A percentile compares a stretch with the other conserved stretches of the same genome.
Conservation (phyloP, 2,113 vertebrate species). For the Macquaria ambigua region DNA sequence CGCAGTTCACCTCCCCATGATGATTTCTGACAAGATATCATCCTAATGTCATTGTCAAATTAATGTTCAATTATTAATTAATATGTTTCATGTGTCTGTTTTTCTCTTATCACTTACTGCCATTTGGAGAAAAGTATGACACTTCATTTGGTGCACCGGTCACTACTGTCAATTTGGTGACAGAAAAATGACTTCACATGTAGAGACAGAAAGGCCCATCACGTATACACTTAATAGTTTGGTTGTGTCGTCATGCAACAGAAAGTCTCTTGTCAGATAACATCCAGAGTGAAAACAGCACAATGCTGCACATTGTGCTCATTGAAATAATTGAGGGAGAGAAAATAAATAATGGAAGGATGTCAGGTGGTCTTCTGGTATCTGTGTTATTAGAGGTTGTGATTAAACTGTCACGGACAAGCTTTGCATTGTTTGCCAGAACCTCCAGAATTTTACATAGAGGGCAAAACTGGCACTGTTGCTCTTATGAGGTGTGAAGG, state of each 20-base stretch:
- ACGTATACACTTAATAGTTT: background rate
- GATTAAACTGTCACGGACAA: conserved; percentile 30
- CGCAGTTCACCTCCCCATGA: background rate
- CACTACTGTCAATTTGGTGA: background rate
- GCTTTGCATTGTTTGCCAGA: conserved; percentile 2
- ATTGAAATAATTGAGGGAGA: conserved; percentile 9
- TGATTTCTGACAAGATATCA: background rate
- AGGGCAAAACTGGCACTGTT: background rate
- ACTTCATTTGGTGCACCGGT: background rate
- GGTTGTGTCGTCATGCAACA: background rate
- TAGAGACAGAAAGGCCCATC: background rate
- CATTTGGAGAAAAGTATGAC: background rate
- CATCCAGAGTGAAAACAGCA: conserved; percentile 3
- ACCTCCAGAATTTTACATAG: background rate
- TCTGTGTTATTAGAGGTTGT: conserved; percentile 20
- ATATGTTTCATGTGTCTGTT: background rate
- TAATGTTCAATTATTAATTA: background rate
- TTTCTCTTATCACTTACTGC: background rate
- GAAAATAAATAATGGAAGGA: background rate
- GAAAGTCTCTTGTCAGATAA: background rate
- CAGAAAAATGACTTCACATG: background rate
- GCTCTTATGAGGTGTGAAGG: background rate
- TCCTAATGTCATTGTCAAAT: background rate
- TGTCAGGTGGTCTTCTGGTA: conserved; percentile 25
- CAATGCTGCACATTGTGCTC: background rate